phyloP scores from a whole-genome alignment of 2,113 vertebrate genomes.

The Tragelaphus buxtoni region DNA sequence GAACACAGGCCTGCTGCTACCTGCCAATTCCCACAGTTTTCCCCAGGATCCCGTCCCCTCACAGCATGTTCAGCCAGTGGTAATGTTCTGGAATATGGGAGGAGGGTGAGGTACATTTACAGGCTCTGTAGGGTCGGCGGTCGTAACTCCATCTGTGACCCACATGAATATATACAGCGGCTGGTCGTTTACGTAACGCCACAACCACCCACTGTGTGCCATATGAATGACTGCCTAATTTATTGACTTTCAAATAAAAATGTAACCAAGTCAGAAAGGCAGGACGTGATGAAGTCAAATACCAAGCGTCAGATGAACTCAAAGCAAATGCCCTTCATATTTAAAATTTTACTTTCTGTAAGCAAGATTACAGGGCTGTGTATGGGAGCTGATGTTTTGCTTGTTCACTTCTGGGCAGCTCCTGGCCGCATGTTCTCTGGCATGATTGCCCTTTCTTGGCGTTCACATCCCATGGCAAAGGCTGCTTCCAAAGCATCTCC shows the following conservation, averaged over 20 bases:
- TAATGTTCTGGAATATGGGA: neutral
- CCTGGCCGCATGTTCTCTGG: neutral
- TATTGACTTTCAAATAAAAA: constrained; percentile 53
- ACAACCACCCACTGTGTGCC: neutral
- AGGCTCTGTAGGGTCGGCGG: neutral
- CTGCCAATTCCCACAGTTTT: constrained; percentile 26
- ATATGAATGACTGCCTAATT: neutral
- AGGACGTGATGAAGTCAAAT: neutral
- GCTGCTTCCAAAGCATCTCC: neutral
- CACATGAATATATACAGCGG: neutral
- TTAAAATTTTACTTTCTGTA: neutral
- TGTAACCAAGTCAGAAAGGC: neutral
- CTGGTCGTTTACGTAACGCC: neutral
- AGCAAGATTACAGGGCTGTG: neutral
- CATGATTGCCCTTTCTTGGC: neutral
- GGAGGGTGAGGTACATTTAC: neutral
- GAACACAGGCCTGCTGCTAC: neutral
- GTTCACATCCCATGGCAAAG: neutral
- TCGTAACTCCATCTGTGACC: neutral
- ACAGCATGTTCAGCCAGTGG: neutral
- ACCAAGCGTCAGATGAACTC: neutral
- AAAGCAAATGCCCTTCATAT: neutral
- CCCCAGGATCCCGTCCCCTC: neutral
- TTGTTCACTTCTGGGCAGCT: neutral
- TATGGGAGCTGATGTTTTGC: neutral